phyloP scores from a whole-genome alignment of 2,113 vertebrate species.

The Plectropomus leopardus region DNA sequence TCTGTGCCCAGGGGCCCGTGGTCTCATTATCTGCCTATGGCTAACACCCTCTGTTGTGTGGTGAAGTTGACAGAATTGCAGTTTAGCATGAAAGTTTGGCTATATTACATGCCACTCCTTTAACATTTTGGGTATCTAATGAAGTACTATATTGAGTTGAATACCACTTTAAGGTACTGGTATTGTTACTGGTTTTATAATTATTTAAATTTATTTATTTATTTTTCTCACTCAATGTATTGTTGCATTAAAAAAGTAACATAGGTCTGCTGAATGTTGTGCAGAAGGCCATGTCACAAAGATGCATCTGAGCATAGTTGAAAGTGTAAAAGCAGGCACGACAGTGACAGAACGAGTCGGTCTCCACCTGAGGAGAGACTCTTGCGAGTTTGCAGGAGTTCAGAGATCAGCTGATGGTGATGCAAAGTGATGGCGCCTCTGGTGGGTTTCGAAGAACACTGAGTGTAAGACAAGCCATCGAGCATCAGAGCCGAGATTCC shows the following conservation, averaged over 20 bases:
- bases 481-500: slow-evolving; percentile 31
- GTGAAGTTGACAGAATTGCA: no score
- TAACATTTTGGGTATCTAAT: no score
- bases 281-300: slow-evolving; percentile 13
- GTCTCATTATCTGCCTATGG: no score
- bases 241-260: not conserved
- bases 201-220: no score
- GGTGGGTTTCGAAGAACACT: slow-evolving; percentile 55
- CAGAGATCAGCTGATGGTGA: slow-evolving; percentile 61
- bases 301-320: slow-evolving; percentile 16
- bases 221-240: not conserved
- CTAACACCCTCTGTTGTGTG: no score
- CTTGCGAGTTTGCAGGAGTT: slow-evolving; percentile 36
- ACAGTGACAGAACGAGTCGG: slow-evolving; percentile 25
- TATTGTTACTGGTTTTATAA: no score
- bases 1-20: no score
- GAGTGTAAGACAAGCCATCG: slow-evolving; percentile 36
- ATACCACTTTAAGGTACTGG: no score
- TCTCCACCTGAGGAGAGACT: slow-evolving; percentile 54
- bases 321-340: slow-evolving; percentile 27
- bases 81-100: no score
- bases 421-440: slow-evolving; percentile 64
- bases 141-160: no score
- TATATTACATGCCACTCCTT: no score
- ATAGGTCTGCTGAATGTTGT: not conserved